Base-by-base conservation (phyloP, 2,888 invertebrate genomes). In the Anaspis maculata region DNA sequence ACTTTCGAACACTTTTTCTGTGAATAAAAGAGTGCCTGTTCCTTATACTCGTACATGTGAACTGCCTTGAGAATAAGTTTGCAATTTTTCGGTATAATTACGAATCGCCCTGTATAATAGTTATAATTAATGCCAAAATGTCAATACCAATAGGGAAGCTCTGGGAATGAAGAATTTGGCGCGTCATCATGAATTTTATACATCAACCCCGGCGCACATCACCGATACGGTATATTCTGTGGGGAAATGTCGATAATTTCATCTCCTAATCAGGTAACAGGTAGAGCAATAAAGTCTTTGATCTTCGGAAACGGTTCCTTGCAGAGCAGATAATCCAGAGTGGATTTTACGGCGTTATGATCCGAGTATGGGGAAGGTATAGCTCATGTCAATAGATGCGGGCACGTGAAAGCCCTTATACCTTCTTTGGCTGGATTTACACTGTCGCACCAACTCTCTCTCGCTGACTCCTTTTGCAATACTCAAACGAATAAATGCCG, bases 201-300 rank as follows among this genome's bases (percentile, higher is more conserved):
- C n/a, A n/a, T n/a, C n/a, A n/a, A n/a, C n/a, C n/a, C n/a, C n/a
- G 19, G 5, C 19, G 19, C 22, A 26, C 31, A 31, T 36, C 31
- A 31, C 31, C 36, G 37, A 41, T 45, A 37, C 44, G 39, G 41
- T 45, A n/a, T n/a, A 46, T 46, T 46, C 47, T 23, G 37, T 31
- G 30, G 44, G 29, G 32, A 46, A 48, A 45, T 44, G 47, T 50
- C 51, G 46, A 52, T 52, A 50, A 49, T 52, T 48, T 42, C 40
- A 37, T 32, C 41, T 42, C 47, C 45, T 48, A 48, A 49, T 48
- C 48, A 48, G 49, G 42, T 48, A 51, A 49, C 48, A 52, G 51
- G 51, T 51, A 51, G 42, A 41, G 46, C 47, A 51, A 48, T 51
- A 48, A 51, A 51, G 51, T 49, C 52, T 53, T 53, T 52, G 52